These are phyloP conservation scores for Syndactyla subalaris DNA, from an alignment of 2,797 vertebrate genomes.

Conservation along the genomic window DNA sequence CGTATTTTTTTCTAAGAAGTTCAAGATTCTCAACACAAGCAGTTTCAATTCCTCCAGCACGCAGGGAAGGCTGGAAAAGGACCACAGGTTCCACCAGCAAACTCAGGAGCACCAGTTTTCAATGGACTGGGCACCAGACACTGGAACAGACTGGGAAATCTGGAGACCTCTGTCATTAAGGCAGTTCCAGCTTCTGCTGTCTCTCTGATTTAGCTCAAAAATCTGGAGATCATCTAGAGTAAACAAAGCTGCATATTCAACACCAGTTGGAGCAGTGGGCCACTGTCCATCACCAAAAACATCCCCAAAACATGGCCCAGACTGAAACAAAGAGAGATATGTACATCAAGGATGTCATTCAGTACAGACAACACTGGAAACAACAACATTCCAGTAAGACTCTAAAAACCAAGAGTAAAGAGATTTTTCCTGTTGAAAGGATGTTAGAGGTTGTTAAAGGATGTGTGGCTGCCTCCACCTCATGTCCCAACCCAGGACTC, in stretches of 20 bases:
- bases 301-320: accelerated
- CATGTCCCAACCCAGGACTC: background rate
- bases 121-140: background rate
- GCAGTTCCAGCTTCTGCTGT: background rate
- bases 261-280: background rate
- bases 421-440: background rate
- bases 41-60: background rate
- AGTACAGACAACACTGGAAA: background rate
- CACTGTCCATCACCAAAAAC: background rate
- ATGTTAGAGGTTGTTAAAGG: too few relatives aligned
- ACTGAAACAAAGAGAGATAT: background rate
- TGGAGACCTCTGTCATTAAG: background rate
- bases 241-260: background rate
- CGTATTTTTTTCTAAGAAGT: background rate
- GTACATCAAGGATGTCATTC: background rate
- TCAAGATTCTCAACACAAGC: background rate
- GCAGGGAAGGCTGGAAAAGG: background rate
- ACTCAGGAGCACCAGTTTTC: background rate
- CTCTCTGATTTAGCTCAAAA: background rate
- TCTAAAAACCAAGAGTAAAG: background rate
- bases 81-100: background rate
- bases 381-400: background rate
- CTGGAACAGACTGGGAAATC: background rate
- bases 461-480: background rate
- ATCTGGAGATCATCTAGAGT: background rate